Percentiles rank a stretch among this genome's conserved stretches.
phyloP scores from a whole-genome alignment of 2,797 vertebrate genomes.

The Enteromius afrohamiltoni region DNA sequence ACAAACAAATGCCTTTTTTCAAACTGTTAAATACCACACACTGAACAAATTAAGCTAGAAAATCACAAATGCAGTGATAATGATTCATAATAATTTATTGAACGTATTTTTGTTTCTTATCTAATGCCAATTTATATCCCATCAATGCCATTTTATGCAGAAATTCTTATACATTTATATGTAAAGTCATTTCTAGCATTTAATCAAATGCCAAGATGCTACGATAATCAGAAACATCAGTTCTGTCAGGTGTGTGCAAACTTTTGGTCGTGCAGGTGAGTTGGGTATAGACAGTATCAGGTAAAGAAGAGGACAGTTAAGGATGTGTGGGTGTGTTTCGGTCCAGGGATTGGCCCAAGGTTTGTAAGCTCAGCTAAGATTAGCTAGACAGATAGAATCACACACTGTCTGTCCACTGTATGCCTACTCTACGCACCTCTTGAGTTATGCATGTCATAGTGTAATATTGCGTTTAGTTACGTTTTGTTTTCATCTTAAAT shows the following conservation, averaged over 20 bases:
- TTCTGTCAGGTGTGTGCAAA: background rate
- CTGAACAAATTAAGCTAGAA: background rate
- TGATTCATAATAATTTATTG: background rate
- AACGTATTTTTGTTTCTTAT: too few species aligned
- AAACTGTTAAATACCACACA: background rate
- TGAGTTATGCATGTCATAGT: background rate
- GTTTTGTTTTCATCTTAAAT: background rate
- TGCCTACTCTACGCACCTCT: conserved; percentile 2
- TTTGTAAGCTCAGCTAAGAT: conserved; percentile 45
- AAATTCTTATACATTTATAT: background rate
- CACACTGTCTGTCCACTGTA: background rate
- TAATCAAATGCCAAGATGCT: background rate
- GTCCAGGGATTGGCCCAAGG: conserved; percentile 10
- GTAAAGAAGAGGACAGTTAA: background rate
- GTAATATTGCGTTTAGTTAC: background rate
- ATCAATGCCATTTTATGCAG: too few species aligned
- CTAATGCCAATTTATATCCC: too few species aligned
- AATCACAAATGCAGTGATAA: background rate
- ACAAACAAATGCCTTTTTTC: too few species aligned
- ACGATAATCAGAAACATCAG: background rate
- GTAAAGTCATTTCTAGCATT: background rate
- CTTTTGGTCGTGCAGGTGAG: background rate
- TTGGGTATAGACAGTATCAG: background rate
- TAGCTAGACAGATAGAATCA: conserved; percentile 24
- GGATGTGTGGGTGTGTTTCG: background rate